Conservation (phyloP, 2,797 vertebrate genomes). For the Salmo trutta region DNA sequence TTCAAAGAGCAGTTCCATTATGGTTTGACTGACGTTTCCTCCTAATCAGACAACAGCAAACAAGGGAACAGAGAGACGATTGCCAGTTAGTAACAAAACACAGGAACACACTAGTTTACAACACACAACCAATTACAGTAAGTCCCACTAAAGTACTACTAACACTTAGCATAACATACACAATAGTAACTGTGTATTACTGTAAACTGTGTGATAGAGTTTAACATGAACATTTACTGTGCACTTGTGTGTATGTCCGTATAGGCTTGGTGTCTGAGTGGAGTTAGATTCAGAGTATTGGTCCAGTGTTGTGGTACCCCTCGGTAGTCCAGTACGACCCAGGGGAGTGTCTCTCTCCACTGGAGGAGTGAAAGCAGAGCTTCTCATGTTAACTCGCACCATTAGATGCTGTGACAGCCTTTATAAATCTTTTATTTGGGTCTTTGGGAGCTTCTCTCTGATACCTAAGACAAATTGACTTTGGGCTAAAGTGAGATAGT, state of each 20-base stretch:
- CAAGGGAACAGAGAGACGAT: not conserved
- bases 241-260: no score
- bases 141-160: no score
- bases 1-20: slow-evolving; percentile 56
- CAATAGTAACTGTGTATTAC: no score
- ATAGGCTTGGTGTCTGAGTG: no score
- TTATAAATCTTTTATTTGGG: slow-evolving; percentile 70
- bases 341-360: slow-evolving; percentile 23
- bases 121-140: not conserved
- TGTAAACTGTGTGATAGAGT: no score
- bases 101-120: not conserved
- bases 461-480: slow-evolving; percentile 67
- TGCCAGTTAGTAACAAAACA: not conserved
- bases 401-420: slow-evolving; percentile 62
- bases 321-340: slow-evolving; percentile 6
- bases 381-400: slow-evolving; percentile 45
- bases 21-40: slow-evolving; percentile 33
- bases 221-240: no score
- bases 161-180: no score
- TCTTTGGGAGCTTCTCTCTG: slow-evolving; percentile 52
- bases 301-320: slow-evolving; percentile 13
- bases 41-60: slow-evolving; percentile 1
- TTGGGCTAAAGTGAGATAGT: slow-evolving; percentile 64
- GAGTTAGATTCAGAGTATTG: not conserved
- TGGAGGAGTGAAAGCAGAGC: slow-evolving; percentile 28